Evolutionary conservation across 2,797 vertebrate species (phyloP).

Genomic region (Pyrrhura leucotis): DNA sequence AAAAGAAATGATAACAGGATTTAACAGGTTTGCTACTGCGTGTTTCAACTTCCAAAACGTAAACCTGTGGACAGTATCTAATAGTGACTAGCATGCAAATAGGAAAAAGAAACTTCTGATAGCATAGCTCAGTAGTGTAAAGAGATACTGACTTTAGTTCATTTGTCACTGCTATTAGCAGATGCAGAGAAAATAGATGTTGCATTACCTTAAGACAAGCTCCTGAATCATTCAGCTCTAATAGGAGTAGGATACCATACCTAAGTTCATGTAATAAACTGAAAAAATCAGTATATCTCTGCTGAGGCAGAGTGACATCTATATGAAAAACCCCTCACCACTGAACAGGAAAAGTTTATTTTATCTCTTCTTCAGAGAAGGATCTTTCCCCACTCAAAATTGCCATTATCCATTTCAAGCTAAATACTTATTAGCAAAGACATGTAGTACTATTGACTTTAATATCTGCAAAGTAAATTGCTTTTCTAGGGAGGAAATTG

Average conservation of each 20-base stretch:
- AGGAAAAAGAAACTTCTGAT: neutral
- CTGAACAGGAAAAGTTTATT: neutral
- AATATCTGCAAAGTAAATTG: neutral
- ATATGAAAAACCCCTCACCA: neutral
- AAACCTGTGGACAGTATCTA: neutral
- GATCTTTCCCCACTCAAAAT: neutral
- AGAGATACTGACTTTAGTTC: neutral
- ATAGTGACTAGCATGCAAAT: neutral
- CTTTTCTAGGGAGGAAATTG: constrained; percentile 29
- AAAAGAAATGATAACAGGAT: neutral
- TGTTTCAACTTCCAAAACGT: neutral
- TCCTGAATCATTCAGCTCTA: neutral
- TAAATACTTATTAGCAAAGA: neutral
- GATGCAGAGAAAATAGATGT: neutral
- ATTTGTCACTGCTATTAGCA: neutral
- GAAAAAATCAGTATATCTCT: neutral
- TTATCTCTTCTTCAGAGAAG: neutral
- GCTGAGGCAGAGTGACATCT: neutral
- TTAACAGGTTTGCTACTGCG: neutral
- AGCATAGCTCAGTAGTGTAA: neutral
- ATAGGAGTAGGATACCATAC: neutral
- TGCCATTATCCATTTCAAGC: neutral
- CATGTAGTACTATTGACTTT: neutral
- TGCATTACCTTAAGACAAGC: neutral
- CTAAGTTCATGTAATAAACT: neutral